Evolutionary conservation across 2,797 vertebrate genomes (phyloP).

Genomic region (Urosaurus nigricauda): DNA sequence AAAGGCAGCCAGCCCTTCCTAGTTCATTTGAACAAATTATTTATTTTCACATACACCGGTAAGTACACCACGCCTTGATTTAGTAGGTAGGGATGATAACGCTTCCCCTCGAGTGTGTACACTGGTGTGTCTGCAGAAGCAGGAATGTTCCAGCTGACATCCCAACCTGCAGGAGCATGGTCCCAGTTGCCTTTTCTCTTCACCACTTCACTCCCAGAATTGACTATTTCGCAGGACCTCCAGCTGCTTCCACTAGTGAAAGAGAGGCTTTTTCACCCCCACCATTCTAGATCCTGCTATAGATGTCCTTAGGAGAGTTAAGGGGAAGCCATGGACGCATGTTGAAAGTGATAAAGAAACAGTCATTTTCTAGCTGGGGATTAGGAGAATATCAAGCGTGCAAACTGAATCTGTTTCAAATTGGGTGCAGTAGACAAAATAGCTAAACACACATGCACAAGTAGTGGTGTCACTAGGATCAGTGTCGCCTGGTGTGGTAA

Average conservation of each 20-base stretch:
- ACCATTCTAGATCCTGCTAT: background rate
- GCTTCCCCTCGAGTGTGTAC: background rate
- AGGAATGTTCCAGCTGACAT: background rate
- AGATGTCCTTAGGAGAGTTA: conserved; percentile 9
- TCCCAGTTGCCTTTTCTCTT: background rate
- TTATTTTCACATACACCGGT: conserved; percentile 13
- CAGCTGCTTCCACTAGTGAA: background rate
- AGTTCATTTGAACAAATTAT: background rate
- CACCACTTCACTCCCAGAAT: background rate
- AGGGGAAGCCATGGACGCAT: background rate
- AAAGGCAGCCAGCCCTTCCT: background rate
- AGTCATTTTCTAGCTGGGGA: conserved; percentile 8
- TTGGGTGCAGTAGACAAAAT: background rate
- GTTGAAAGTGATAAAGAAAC: background rate
- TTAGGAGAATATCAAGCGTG: background rate
- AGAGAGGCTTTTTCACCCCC: background rate
- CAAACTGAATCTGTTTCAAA: background rate
- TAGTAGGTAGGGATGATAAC: background rate
- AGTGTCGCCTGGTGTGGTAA: too few relatives aligned
- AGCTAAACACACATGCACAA: background rate
- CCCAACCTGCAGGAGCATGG: background rate
- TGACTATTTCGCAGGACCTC: background rate
- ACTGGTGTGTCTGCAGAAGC: conserved; percentile 3
- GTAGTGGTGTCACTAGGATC: too few relatives aligned
- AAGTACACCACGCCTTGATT: conserved; percentile 1